Base-by-base conservation (phyloP, 92 coral and sea anemone species). In the Epizoanthus ramosus region DNA sequence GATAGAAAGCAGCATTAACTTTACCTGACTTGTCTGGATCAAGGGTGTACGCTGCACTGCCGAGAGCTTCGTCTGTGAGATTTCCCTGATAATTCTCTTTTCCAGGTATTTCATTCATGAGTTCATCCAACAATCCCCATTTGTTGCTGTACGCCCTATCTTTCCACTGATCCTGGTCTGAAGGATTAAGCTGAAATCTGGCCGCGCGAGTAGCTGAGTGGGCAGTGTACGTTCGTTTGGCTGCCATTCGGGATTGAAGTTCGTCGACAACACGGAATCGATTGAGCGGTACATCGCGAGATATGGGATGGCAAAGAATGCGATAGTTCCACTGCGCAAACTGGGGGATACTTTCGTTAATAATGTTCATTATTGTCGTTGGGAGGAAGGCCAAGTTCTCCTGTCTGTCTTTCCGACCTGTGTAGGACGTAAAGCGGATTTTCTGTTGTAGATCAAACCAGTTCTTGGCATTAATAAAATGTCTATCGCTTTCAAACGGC, bases 311-410 rank as follows among this genome's bases (percentile, higher is more conserved):
- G 35, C 88, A 85, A 67, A 76, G 59, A 21, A 85, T 85, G 50
- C 88, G 88, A 37, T 85, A 85, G 53, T 85, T 85, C 88, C 88
- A 85, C 57, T 85, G 88, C 3, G 88, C 88, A 56, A 85, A 85
- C 76, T 54, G 76, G 9, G 88, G 83, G 0, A 68, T 85, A 4
- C 83, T 73, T n/a, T 57, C 88, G 35, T 59, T 50, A 18, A 58
- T 39, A 23, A 85, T 58, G 58, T 85, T 85, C 68, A 85, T 75
- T 39, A 85, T 85, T 17, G 75, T 75, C 5, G 88, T 85, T 75
- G 88, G 88, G 6, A 85, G 43, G 79, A 60, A 85, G 19, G 88
- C 88, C 37, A 33, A 77, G 84, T 85, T 85, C 19, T 85, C 88
- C 14, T 28, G 19, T 10, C 73, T 76, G n/a, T 75, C 53, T 66